phyloP scores from a whole-genome alignment of 2,797 vertebrate species.

The Dendrocincla fuliginosa region DNA sequence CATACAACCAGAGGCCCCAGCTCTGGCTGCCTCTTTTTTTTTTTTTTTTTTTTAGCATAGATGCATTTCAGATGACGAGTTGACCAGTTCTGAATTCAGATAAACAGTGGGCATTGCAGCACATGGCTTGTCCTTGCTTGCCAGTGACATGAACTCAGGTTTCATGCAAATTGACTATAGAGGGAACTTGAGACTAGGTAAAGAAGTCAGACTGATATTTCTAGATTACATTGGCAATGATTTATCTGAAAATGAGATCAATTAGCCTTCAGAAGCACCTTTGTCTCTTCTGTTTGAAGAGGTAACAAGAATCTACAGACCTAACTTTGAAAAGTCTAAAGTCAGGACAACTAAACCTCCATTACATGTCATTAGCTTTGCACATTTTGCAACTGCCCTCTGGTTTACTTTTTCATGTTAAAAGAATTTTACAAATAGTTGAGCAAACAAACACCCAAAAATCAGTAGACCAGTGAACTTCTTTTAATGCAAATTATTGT shows the following conservation, averaged over 20 bases:
- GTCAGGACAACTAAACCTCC: not conserved
- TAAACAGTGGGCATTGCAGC: not conserved
- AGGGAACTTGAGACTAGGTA: not conserved
- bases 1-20: not conserved
- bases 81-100: not conserved
- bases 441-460: not conserved
- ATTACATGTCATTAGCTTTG: not conserved
- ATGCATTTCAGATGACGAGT: not conserved
- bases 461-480: not conserved
- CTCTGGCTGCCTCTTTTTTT: not conserved
- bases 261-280: not conserved
- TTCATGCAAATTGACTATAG: not conserved
- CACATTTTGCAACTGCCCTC: not conserved
- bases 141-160: not conserved
- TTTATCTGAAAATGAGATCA: not conserved
- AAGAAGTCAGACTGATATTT: not conserved
- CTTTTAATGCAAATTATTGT: not conserved
- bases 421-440: not conserved
- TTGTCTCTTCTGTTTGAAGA: not conserved
- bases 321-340: not conserved
- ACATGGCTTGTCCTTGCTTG: not conserved
- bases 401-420: not conserved
- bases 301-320: not conserved
- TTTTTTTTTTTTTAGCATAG: not conserved
- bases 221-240: not conserved